Evolutionary conservation across 2,888 invertebrate species (phyloP), one percentile per base, ranked within the genome.

Genomic region (Pomacea canaliculata): DNA sequence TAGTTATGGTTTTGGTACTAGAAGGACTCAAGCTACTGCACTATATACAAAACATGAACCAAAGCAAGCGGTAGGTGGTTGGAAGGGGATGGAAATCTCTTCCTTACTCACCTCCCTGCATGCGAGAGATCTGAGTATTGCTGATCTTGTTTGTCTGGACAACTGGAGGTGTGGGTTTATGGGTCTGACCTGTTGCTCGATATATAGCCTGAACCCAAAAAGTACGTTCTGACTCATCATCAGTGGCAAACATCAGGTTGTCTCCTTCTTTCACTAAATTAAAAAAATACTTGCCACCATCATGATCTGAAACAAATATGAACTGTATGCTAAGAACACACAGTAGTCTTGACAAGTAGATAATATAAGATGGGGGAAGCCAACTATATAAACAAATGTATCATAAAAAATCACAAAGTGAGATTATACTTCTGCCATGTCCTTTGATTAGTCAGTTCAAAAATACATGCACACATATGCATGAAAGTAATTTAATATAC

Each of bases 131-230:
- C 80, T 95, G 95, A 48, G 88, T 89, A 81, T 97, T 94, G 78
- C 90, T 90, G 71, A 88, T 88, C 79, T 86, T 87, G 79, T 87
- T 87, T 5, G 94, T 94, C 27, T 95, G 95, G 60, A 82, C 89
- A 74, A 85, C 91, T 0, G 97, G 97, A 12, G 99, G 98, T 4
- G 97, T 96, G 12, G 99, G 99, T 91, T 99, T 99, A 92, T 99
- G 98, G 73, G 97, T 97, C 91, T 99, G 99, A 9, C 99, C 99
- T 3, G 99, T 99, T n/a, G 99, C 99, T 85, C 99, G 93, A 91
- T 99, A 99, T 93, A 99, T 94, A 4, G 99, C 99, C 95, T 98
- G 99, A 59, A 99, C 99, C 99, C 99, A 99, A 82, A 98, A 92
- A 90, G 98, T 98, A 87, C 98, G 96, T 91, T 99, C 99, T 89